Evolutionary conservation across 2,888 invertebrate species (phyloP), one percentile per base, ranked within the genome.

Genomic region (Globia sparganii): DNA sequence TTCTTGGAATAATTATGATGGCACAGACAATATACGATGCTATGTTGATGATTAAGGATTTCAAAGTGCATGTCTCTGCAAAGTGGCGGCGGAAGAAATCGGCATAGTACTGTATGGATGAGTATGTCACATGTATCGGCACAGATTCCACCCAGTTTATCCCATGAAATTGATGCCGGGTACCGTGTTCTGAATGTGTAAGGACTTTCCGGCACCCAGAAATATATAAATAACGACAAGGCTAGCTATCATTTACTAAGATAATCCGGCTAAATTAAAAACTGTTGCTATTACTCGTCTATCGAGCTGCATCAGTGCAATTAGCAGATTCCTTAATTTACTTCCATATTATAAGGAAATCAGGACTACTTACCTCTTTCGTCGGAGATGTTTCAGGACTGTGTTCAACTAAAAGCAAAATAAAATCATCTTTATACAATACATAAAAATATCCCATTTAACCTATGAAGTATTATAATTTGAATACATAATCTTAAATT

Each of bases 281-380:
- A 4, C 61, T 21, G 34, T 66, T 31, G 21, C 3, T 66, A n/a
- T 11, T 40, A 56, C 37, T 68, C 21, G n/a, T 37, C 11, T 37
- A 25, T 25, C 40, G 9, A 69, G 28, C 9, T 28, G 25, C 40
- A 28, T 64, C 5, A 40, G 40, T 28, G 15, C 18, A 18, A 34
- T 34, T 31, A 43, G 28, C 43, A 21, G 43, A 13, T 13, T 21
- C 28, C 43, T 25, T 34, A 67, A 8, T 46, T 46, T 31, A n/a
- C n/a, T 31, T 68, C 3, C 37, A 31, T 31, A 31, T 43, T 49
- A 15, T n/a, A 67, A 43, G 2, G 15, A 31, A 70, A 56, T 37
- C 11, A 37, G 18, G 11, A 56, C 34, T 49, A 74, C 90, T 89
- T 84, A 91, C 91, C 87, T 91, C 90, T 70, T 43, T 86, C 31